A percentile compares a stretch with the other conserved stretches of the same genome.
Conservation (phyloP, 2,888 invertebrate species). For the Rhogogaster chlorosoma region DNA sequence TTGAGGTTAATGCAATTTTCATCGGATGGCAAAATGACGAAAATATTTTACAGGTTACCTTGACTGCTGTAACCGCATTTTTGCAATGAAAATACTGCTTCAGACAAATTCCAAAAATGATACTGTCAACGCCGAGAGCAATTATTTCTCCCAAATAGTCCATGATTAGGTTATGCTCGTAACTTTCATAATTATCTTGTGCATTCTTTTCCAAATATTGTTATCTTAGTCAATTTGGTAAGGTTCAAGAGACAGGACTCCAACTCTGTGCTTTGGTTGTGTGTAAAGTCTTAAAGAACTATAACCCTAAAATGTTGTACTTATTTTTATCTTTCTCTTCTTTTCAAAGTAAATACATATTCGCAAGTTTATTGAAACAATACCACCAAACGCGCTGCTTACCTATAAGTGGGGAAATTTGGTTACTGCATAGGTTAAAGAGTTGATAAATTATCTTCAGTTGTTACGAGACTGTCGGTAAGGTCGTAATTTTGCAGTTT, state of each 20-base stretch:
- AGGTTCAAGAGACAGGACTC: neutral
- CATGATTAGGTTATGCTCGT: slow-evolving; percentile 79
- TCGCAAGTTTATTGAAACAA: neutral
- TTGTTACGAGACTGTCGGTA: neutral
- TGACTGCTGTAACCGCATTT: slow-evolving; percentile 85
- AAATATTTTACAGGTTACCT: slow-evolving; percentile 79
- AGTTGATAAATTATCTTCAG: neutral
- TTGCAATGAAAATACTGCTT: slow-evolving; percentile 88
- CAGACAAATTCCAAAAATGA: slow-evolving; percentile 87
- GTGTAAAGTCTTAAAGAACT: neutral
- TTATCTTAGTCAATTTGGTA: neutral
- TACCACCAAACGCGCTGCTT: neutral
- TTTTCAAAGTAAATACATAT: slow-evolving; percentile 1
- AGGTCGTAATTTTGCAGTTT: neutral
- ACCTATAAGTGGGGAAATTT: neutral
- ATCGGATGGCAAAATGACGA: neutral
- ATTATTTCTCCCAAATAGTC: slow-evolving; percentile 89
- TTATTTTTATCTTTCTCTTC: neutral
- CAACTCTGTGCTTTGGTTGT: neutral
- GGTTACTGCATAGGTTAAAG: neutral
- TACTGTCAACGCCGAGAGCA: slow-evolving; percentile 86
- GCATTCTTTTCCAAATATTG: slow-evolving; percentile 38
- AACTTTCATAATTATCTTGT: slow-evolving; percentile 39
- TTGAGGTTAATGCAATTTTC: too few species aligned
- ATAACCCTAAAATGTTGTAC: neutral